These are phyloP conservation scores for Contarinia nasturtii DNA, from an alignment of 1,140 invertebrate species.

Conservation along the genomic window DNA sequence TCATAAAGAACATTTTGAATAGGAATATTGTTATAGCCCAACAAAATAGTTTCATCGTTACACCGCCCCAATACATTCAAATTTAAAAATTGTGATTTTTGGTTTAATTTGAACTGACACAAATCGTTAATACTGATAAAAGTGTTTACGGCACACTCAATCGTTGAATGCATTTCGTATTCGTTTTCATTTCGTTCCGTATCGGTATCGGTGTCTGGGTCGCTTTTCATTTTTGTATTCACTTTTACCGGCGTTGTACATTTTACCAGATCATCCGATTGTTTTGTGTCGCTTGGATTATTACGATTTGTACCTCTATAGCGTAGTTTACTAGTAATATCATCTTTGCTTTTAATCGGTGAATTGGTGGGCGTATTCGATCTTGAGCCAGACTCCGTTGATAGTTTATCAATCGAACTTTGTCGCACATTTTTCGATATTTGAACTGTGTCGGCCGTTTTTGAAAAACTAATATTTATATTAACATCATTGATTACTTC, in stretches of 20 bases:
- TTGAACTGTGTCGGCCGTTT: constrained; percentile 3
- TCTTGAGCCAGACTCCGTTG: constrained; percentile 11
- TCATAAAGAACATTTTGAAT: constrained; percentile 53
- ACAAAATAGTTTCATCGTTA: constrained; percentile 37
- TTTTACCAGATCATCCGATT: not conserved
- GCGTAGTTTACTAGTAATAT: constrained; percentile 15
- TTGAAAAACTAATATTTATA: constrained; percentile 4
- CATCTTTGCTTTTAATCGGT: constrained; percentile 15
- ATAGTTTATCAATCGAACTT: constrained; percentile 2
- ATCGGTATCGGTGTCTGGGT: not conserved
- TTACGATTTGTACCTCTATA: constrained; percentile 18
- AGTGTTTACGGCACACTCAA: constrained; percentile 32
- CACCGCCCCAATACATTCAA: constrained; percentile 53
- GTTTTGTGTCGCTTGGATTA: constrained; percentile 4
- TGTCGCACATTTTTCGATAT: constrained; percentile 1
- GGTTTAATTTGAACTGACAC: constrained; percentile 47
- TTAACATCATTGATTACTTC: constrained; percentile 15
- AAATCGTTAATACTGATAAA: constrained; percentile 48
- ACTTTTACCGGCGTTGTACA: not conserved
- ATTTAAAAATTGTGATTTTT: constrained; percentile 56
- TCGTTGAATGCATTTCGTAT: constrained; percentile 20
- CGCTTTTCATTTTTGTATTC: not conserved
- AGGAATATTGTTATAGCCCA: constrained; percentile 66
- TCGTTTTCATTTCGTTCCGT: constrained; percentile 11
- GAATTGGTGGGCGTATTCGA: constrained; percentile 18